These are phyloP conservation scores for Oedothorax gibbosus DNA, from an alignment of 1,140 invertebrate species.

Conservation along the genomic window DNA sequence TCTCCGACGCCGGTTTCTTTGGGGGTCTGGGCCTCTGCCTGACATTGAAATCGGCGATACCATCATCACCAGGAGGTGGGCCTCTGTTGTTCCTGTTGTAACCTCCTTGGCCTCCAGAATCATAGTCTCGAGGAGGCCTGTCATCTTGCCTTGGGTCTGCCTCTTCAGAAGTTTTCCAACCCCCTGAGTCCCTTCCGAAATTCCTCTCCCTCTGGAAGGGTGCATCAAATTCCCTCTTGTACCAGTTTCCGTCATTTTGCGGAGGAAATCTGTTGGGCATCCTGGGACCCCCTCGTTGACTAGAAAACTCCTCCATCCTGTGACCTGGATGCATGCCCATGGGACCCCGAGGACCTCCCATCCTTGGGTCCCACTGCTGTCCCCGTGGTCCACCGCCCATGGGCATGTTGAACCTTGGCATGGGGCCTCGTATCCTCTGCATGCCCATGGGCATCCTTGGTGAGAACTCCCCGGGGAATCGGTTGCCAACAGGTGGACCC, in stretches of 20 bases:
- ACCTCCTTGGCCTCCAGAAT: not conserved
- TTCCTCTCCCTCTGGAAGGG: conserved; percentile 38
- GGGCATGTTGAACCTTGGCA: not conserved
- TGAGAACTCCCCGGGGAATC: conserved; percentile 44
- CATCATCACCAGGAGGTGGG: not conserved
- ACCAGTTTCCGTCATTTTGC: conserved; percentile 34
- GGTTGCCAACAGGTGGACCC: not conserved
- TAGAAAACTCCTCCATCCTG: conserved; percentile 25
- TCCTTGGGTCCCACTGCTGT: conserved; percentile 10
- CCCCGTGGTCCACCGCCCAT: conserved; percentile 23
- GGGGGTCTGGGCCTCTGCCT: not conserved
- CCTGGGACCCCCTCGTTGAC: not conserved
- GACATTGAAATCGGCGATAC: not conserved
- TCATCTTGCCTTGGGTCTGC: not conserved
- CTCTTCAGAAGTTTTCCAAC: conserved; percentile 25
- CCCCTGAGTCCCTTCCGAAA: conserved; percentile 12
- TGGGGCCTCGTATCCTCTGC: conserved; percentile 29
- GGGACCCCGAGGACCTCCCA: conserved; percentile 34
- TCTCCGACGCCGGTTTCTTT: not conserved
- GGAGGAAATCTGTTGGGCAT: conserved; percentile 1
- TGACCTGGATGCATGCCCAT: conserved; percentile 27
- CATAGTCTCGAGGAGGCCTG: not conserved
- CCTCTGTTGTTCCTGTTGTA: not conserved
- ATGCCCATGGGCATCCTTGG: conserved; percentile 38
- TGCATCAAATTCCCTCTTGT: conserved; percentile 32